Evolutionary conservation across 2,888 invertebrate genomes (phyloP), one percentile per base, ranked within the genome.

Genomic region (Agrenia bidenticulata): DNA sequence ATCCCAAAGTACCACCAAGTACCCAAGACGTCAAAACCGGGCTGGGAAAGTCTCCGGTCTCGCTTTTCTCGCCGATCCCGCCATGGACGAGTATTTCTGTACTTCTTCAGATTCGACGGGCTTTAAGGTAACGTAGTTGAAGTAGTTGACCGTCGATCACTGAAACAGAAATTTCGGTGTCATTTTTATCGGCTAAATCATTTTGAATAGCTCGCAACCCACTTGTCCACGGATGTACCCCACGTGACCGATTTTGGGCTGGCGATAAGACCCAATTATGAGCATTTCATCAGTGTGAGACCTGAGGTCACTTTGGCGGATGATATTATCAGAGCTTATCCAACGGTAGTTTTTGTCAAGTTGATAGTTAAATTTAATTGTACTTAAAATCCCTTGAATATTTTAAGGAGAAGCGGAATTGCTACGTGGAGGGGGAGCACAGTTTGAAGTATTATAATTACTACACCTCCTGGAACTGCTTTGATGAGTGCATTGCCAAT

Each of bases 21-120:
- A 61, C 11, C 71, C 73, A 0, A 41, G 67, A 23, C 49, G 67
- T 2, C 73, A 73, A 56, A 57, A 50, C n/a, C 21, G 70, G 49
- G 69, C 73, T 17, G 73, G 73, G 1, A 73, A 73, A 63, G 37
- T 64, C 1, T 66, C 66, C 53, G 73, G 73, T 13, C 60, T 73
- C 9, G 61, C 70, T 23, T 60, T 73, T 49, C 49, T 73, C 1
- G 58, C 68, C 17, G 64, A 72, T 61, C 73, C 73, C 1, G 70
- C 68, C 55, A 37, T 73, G 1, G 63, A 69, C 17, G 67, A 73
- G 60, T 73, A 73, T 41, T 73, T 67, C 56, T 73, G 73, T 49
- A 72, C 73, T 1, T 61, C 66, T 15, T 68, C 72, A 5, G 73
- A 73, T 37, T 68, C 72, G 11, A 59, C 56, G 1, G 73, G 73